Conservation (phyloP, 1,140 invertebrate genomes). For the Procambarus virginalis region DNA sequence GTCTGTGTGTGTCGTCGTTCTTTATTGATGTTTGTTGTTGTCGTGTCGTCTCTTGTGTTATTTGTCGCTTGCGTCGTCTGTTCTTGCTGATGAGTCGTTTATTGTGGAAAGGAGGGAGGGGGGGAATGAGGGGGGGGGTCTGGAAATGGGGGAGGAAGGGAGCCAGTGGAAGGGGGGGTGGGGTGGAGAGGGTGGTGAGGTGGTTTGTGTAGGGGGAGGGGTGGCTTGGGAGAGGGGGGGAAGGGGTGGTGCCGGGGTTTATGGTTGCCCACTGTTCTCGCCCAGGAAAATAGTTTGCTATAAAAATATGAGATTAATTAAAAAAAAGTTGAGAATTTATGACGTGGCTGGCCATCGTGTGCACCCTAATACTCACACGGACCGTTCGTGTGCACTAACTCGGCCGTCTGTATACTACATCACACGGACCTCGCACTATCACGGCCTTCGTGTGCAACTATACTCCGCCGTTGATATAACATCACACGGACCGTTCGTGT, state of each 20-base stretch:
- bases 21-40: too few species aligned
- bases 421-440: too few species aligned
- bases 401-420: too few species aligned
- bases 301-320: conserved; percentile 43
- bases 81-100: background rate
- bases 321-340: conserved; percentile 41
- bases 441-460: too few species aligned
- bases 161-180: background rate
- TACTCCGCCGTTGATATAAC: too few species aligned
- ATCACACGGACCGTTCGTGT: too few species aligned
- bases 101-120: too few species aligned
- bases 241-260: background rate
- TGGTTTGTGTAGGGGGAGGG: too few species aligned
- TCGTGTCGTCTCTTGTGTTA: background rate
- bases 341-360: conserved; percentile 7
- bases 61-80: background rate
- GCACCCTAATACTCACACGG: background rate
- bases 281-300: conserved; percentile 12
- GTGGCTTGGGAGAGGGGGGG: background rate
- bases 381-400: too few species aligned
- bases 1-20: too few species aligned
- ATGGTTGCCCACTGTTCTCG: conserved; percentile 3
- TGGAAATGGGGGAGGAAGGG: background rate
- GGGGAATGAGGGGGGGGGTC: background rate
- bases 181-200: too few species aligned